A percentile compares a stretch with the other conserved stretches of the same genome.
Conservation (phyloP, 2,888 invertebrate species). For the Elmis aenea region DNA sequence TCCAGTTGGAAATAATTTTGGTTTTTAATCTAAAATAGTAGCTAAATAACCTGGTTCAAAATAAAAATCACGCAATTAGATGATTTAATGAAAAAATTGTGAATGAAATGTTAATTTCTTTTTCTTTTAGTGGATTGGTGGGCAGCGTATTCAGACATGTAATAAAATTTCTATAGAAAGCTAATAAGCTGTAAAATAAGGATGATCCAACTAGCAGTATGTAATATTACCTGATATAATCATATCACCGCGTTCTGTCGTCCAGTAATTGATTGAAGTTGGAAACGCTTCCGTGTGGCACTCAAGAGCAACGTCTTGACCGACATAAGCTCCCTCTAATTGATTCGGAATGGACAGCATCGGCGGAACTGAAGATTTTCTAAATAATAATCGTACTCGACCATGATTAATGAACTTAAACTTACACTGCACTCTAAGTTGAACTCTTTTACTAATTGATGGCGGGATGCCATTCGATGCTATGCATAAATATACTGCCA, state of each 20-base stretch:
- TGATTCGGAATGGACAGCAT: constrained; percentile 93
- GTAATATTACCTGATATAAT: constrained; percentile 88
- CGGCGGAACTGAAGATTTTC: constrained; percentile 69
- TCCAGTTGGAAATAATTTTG: no score
- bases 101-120: no score
- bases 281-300: constrained; percentile 91
- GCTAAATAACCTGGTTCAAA: no score
- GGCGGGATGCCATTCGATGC: constrained; percentile 92
- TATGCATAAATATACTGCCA: constrained; percentile 90
- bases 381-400: background rate
- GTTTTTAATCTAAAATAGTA: no score
- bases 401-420: constrained; percentile 31
- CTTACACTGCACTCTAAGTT: constrained; percentile 80
- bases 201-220: no score
- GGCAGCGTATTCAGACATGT: no score
- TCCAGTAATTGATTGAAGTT: constrained; percentile 92
- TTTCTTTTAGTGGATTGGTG: no score
- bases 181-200: no score
- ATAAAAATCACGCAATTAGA: no score
- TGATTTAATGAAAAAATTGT: no score
- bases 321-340: constrained; percentile 82
- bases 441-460: constrained; percentile 79
- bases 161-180: no score
- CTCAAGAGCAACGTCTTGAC: constrained; percentile 82
- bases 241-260: constrained; percentile 86